Percentiles rank a stretch among this genome's conserved stretches.
Conservation (phyloP, 1,140 invertebrate species). For the Lethrus apterus region DNA sequence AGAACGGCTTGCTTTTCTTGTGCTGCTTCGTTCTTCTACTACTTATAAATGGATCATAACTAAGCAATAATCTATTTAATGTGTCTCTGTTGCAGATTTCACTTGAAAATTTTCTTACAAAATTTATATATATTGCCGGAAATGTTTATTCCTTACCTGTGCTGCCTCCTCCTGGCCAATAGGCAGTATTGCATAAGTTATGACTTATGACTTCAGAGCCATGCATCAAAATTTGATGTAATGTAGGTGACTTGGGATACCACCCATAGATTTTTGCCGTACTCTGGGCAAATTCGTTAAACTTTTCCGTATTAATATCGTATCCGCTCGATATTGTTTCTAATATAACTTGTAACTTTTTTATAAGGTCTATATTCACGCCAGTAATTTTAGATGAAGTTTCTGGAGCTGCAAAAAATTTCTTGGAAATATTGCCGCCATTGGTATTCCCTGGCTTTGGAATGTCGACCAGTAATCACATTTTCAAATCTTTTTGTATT, state of each 20-base stretch:
- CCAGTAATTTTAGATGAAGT: slow-evolving; percentile 28
- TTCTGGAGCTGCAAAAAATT: slow-evolving; percentile 34
- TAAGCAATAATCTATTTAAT: no score
- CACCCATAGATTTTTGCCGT: slow-evolving; percentile 32
- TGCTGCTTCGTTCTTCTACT: no score
- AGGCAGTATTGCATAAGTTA: slow-evolving; percentile 28
- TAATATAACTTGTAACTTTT: slow-evolving; percentile 21
- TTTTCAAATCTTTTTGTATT: slow-evolving; percentile 34
- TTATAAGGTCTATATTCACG: slow-evolving; percentile 12
- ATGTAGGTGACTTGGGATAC: slow-evolving; percentile 35
- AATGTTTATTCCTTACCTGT: no score
- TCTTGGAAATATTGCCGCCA: slow-evolving; percentile 35
- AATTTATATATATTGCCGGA: no score
- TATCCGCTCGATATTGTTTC: slow-evolving; percentile 26
- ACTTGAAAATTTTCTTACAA: no score
- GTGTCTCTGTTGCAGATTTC: no score
- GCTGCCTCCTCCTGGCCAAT: no score
- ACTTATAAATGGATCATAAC: no score
- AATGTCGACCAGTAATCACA: slow-evolving; percentile 33
- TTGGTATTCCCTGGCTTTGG: slow-evolving; percentile 37
- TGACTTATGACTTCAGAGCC: slow-evolving; percentile 21
- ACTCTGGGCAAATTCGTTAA: slow-evolving; percentile 17
- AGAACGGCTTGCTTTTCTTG: no score
- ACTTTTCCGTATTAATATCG: slow-evolving; percentile 28
- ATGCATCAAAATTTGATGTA: slow-evolving; percentile 38